Conservation (phyloP, 2,888 invertebrate species). For the Dryobotodes eremita region DNA sequence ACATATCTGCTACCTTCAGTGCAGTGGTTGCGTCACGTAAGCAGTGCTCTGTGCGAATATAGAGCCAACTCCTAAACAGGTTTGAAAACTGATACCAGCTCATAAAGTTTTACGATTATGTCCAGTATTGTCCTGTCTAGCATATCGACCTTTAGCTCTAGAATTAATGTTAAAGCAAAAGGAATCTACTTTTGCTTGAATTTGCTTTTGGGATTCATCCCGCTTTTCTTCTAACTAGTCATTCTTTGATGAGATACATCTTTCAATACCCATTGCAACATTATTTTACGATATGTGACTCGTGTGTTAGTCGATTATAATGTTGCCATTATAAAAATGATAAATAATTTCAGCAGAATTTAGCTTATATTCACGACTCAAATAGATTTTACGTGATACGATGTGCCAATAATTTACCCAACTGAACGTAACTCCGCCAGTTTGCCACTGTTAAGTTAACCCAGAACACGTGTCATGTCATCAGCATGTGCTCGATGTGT, state of each 20-base stretch:
- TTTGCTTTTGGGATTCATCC: not conserved
- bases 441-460: slow-evolving; percentile 14
- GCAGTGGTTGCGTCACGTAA: slow-evolving; percentile 21
- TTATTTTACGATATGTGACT: not conserved
- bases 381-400: not conserved
- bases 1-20: not conserved
- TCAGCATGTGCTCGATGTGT: slow-evolving; percentile 39
- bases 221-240: not conserved
- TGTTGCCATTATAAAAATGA: slow-evolving; percentile 1
- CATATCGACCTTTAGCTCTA: slow-evolving; percentile 24
- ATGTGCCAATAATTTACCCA: slow-evolving; percentile 24
- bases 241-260: not conserved
- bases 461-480: slow-evolving; percentile 53
- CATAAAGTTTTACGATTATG: slow-evolving; percentile 57
- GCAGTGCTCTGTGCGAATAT: slow-evolving; percentile 24
- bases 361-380: not conserved
- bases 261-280: not conserved
- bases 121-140: slow-evolving; percentile 23
- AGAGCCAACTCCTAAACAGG: slow-evolving; percentile 51
- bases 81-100: slow-evolving; percentile 44
- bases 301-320: not conserved
- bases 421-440: slow-evolving; percentile 16
- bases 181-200: not conserved
- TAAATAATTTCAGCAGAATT: slow-evolving; percentile 4
- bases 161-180: not conserved